A percentile compares a stretch with the other conserved stretches of the same genome.
These are phyloP conservation scores for Mythimna lalbum DNA, from an alignment of 2,888 invertebrate genomes.

Conservation along the genomic window DNA sequence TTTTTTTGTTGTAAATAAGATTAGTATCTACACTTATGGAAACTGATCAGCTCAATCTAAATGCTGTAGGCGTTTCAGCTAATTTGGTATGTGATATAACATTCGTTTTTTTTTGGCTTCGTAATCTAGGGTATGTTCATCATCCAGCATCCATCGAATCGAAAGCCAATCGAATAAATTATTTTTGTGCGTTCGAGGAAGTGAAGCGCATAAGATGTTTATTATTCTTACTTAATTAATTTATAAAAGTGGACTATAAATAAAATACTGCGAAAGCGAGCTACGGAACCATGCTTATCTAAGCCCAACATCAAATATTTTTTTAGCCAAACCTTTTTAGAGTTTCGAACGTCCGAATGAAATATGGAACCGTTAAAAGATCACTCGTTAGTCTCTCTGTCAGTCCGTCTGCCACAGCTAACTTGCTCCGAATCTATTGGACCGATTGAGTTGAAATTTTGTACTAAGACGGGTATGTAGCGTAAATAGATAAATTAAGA, in stretches of 20 bases:
- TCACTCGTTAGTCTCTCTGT: too few relatives aligned
- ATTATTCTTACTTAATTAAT: background rate
- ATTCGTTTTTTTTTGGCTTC: background rate
- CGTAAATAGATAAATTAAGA: too few relatives aligned
- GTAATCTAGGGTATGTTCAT: background rate
- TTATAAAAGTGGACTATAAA: constrained; percentile 2
- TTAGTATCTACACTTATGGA: background rate
- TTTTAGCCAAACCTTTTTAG: constrained; percentile 19
- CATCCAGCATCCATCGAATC: too few relatives aligned
- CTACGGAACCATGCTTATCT: background rate
- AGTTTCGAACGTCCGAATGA: too few relatives aligned
- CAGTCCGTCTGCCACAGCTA: too few relatives aligned
- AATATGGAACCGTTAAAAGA: too few relatives aligned
- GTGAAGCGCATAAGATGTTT: background rate
- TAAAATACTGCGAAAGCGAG: background rate
- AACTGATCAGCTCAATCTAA: background rate
- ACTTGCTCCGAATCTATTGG: too few relatives aligned
- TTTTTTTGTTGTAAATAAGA: background rate
- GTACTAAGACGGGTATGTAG: too few relatives aligned
- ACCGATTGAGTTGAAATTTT: too few relatives aligned
- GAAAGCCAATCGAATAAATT: background rate
- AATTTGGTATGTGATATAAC: constrained; percentile 29
- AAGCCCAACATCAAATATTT: constrained; percentile 19
- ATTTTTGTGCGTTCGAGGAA: background rate
- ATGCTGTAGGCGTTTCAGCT: background rate